Conservation (phyloP, 2,797 vertebrate species). For the Pseudotriccus pelzelni region DNA sequence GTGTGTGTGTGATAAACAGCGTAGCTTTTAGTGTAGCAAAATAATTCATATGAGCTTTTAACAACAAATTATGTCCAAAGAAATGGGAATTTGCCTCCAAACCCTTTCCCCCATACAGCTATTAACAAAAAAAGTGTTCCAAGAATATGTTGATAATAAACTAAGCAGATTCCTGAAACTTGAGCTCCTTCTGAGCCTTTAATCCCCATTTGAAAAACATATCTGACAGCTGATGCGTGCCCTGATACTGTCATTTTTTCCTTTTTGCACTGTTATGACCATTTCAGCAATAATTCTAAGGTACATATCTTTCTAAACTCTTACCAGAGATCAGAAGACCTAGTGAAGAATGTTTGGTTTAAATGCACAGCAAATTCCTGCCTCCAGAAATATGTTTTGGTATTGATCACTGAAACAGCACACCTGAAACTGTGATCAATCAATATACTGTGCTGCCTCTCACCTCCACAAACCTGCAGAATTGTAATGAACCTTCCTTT, state of each 20-base stretch:
- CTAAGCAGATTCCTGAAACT: constrained; percentile 42
- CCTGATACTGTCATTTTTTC: constrained; percentile 5
- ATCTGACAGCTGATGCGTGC: constrained; percentile 19
- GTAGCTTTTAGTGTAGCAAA: constrained; percentile 32
- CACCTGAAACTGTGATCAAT: neutral
- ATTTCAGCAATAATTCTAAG: constrained; percentile 53
- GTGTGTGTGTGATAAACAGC: neutral
- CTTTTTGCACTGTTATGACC: constrained; percentile 3
- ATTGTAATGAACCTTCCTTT: neutral
- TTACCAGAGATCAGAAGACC: constrained; percentile 17
- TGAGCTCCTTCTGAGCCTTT: constrained; percentile 49
- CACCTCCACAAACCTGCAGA: neutral
- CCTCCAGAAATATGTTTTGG: constrained; percentile 9
- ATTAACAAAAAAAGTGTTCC: constrained; percentile 42
- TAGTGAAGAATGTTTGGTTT: constrained; percentile 6
- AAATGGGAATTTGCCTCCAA: constrained; percentile 35
- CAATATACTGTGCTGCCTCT: neutral
- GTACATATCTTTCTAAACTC: constrained; percentile 14
- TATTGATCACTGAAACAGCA: constrained; percentile 5
- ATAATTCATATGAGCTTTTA: constrained; percentile 46
- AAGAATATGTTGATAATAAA: constrained; percentile 47
- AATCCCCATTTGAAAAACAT: constrained; percentile 35
- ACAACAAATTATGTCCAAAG: constrained; percentile 39
- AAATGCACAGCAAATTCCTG: constrained; percentile 41
- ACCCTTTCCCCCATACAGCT: neutral